A percentile compares a stretch with the other conserved stretches of the same genome.
Evolutionary conservation across 1,140 invertebrate species (phyloP).

Genomic region (Drosophila parabipectinata): DNA sequence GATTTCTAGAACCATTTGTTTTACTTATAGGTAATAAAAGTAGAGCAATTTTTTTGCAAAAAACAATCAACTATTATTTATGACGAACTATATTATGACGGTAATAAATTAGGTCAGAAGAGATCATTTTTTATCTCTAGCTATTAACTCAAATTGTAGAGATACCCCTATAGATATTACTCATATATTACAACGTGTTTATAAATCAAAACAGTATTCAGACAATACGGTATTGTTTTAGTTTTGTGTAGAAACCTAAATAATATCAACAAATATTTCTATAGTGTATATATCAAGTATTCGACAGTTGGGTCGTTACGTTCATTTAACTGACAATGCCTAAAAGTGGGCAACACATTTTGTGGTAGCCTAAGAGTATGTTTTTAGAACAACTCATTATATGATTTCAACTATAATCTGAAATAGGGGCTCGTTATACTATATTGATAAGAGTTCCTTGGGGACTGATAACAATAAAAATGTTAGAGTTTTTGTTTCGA

Average conservation of each 20-base stretch:
- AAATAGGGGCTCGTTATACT: constrained; percentile 22
- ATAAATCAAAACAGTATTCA: not conserved
- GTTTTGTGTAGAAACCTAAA: no score
- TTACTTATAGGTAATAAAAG: no score
- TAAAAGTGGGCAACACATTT: constrained; percentile 34
- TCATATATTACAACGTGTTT: no score
- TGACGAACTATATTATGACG: no score
- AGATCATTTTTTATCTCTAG: no score
- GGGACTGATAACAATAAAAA: constrained; percentile 1
- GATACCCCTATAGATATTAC: no score
- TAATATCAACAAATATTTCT: constrained; percentile 1
- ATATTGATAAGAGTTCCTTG: constrained; percentile 7
- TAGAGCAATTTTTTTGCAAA: no score
- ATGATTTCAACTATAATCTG: not conserved
- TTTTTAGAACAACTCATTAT: not conserved
- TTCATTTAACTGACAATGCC: not conserved
- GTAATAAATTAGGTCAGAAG: no score
- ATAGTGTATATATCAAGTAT: not conserved
- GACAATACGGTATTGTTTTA: not conserved
- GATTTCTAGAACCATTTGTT: no score
- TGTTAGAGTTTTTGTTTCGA: not conserved
- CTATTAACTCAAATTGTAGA: no score
- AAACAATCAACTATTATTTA: no score
- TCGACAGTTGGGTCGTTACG: no score
- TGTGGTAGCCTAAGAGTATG: not conserved